Evolutionary conservation across 2,888 invertebrate species (phyloP), one percentile per base, ranked within the genome.

Genomic region (Cheilosia pagana): DNA sequence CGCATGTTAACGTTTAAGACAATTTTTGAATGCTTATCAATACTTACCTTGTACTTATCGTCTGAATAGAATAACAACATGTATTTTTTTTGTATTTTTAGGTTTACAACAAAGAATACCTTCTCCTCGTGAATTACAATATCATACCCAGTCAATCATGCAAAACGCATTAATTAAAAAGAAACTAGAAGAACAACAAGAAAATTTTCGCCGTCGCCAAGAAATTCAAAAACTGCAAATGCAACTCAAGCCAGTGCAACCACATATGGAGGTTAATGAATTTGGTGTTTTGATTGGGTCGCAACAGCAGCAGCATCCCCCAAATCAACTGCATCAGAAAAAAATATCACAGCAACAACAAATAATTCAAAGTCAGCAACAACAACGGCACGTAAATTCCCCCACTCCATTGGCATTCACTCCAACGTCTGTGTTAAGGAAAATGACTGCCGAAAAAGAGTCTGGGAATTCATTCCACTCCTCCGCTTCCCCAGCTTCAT

Each of bases 381-480:
- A 87, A 43, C 86, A 88, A n/a, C 87, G 88, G 8, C 90, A 89
- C 70, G 88, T 88, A 28, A 90, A 90, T 87, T 94, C 95, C 19
- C 95, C 95, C 12, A 94, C 95, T 31, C 96, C 96, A 14, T 94
- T 96, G 88, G 96, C 97, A 23, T 98, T 98, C 92, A 98, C 98
- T 0, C 98, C 98, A 78, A 98, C 98, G 35, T 97, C 98, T 83
- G 98, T 98, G 83, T 93, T 98, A 89, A 94, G 98, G 86, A 98
- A 98, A 93, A 97, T 98, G 97, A 98, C 97, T 6, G 97, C 97
- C 1, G 97, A 97, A 88, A 97, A 97, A 90, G 96, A 97, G 87
- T 67, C 86, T 35, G 55, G 87, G 50, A 52, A 83, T 60, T 59
- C 87, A 78, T 79, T 83, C 55, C 81, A 86, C 62, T 48, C 70